A percentile compares a stretch with the other conserved stretches of the same genome.
These are phyloP conservation scores for Nestor notabilis DNA, from an alignment of 2,113 vertebrate species.

Conservation along the genomic window DNA sequence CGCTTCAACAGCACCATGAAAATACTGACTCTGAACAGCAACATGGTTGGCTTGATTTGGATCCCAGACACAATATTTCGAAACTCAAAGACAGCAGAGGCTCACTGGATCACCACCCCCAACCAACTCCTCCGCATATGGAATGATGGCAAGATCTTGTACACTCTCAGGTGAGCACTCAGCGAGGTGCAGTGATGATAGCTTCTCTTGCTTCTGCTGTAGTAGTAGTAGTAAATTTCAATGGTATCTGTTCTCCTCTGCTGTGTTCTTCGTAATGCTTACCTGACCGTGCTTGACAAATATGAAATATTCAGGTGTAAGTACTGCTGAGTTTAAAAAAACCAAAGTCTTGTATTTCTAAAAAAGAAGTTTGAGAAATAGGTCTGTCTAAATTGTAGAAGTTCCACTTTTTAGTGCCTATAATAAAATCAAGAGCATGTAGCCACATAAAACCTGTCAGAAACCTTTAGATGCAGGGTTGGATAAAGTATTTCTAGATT, in stretches of 20 bases:
- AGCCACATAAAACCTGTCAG: neutral
- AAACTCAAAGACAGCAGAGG: constrained; percentile 93
- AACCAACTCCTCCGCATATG: constrained; percentile 98
- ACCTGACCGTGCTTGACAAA: neutral
- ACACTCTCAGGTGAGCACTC: constrained; percentile 86
- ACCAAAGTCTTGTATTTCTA: neutral
- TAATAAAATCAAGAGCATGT: neutral
- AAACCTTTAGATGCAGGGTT: neutral
- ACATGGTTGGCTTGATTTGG: constrained; percentile 98
- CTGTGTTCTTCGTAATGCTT: neutral
- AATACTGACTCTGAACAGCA: constrained; percentile 93
- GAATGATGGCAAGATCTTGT: constrained; percentile 96
- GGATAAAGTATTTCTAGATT: neutral
- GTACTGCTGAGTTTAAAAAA: neutral
- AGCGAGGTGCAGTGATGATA: rapidly evolving
- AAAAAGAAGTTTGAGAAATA: neutral
- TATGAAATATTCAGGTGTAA: neutral
- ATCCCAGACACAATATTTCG: constrained; percentile 96
- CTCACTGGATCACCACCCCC: constrained; percentile 96
- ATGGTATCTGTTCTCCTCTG: neutral
- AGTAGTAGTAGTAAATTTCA: neutral
- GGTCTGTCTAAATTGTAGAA: neutral
- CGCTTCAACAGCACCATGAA: constrained; percentile 97
- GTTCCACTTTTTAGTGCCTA: neutral
- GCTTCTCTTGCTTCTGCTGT: neutral